Conservation (phyloP, 2,888 invertebrate genomes). For the Abscondita cerata region DNA sequence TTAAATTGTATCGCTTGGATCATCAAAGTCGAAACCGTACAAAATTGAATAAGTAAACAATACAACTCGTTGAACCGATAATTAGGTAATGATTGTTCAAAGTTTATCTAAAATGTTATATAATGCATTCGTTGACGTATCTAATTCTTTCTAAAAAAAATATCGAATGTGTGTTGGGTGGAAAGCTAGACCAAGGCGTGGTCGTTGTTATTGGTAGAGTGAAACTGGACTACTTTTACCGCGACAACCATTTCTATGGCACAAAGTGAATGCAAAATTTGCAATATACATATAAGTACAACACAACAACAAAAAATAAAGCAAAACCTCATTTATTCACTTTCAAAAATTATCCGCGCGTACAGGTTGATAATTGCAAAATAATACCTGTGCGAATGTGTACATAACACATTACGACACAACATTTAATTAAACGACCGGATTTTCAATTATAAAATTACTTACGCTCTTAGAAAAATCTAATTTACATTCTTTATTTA, state of each 20-base stretch:
- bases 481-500: slow-evolving; percentile 1
- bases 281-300: slow-evolving; percentile 1
- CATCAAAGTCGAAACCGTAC: too few relatives aligned
- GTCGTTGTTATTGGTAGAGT: slow-evolving; percentile 17
- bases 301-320: not conserved
- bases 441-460: not conserved
- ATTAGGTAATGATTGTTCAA: too few relatives aligned
- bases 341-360: not conserved
- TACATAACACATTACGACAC: not conserved
- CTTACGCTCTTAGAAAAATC: not conserved
- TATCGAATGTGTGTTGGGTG: not conserved
- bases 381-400: slow-evolving; percentile 6
- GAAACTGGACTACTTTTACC: slow-evolving; percentile 42
- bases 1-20: too few relatives aligned
- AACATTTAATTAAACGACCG: not conserved
- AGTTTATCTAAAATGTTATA: too few relatives aligned
- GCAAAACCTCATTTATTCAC: slow-evolving; percentile 4
- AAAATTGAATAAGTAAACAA: too few relatives aligned
- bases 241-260: slow-evolving; percentile 5
- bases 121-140: too few relatives aligned
- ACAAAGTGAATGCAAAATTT: slow-evolving; percentile 16
- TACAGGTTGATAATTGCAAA: not conserved
- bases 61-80: too few relatives aligned
- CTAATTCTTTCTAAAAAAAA: too few relatives aligned
- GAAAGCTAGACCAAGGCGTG: slow-evolving; percentile 29